phyloP scores from a whole-genome alignment of 2,888 invertebrate species.

The Mesochorus sp. region DNA sequence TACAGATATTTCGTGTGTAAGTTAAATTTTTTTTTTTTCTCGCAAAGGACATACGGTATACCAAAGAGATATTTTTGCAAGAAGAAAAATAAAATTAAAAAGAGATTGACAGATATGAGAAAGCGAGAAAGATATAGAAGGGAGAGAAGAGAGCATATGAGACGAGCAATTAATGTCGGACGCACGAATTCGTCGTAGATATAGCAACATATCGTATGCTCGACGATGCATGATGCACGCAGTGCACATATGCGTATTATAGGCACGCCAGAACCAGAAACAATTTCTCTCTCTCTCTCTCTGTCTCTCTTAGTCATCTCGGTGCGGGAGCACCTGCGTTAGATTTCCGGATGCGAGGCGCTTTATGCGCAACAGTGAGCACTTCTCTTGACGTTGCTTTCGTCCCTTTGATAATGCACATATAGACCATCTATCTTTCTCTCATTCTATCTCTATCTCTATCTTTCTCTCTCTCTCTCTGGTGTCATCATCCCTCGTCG shows the following conservation, averaged over 20 bases:
- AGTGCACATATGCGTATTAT: conserved; percentile 50
- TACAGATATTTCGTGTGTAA: too few species aligned
- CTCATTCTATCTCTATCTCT: conserved; percentile 30
- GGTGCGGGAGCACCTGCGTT: conserved; percentile 56
- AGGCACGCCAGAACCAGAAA: conserved; percentile 53
- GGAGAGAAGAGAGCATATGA: conserved; percentile 2
- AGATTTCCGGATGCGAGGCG: conserved; percentile 52
- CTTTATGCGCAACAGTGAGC: conserved; percentile 39
- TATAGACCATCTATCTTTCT: conserved; percentile 27
- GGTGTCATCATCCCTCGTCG: conserved; percentile 58
- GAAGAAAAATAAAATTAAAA: background rate
- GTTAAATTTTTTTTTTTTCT: background rate
- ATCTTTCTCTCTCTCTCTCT: conserved; percentile 55
- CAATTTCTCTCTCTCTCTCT: conserved; percentile 23
- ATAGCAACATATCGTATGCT: conserved; percentile 53
- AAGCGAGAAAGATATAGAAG: background rate
- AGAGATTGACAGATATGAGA: background rate
- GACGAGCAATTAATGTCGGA: conserved; percentile 54
- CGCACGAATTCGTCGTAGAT: conserved; percentile 54
- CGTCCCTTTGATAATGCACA: conserved; percentile 60
- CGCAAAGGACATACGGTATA: background rate
- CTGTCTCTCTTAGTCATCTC: conserved; percentile 22
- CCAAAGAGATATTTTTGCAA: background rate
- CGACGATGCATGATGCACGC: conserved; percentile 59
- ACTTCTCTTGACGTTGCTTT: conserved; percentile 36